Evolutionary conservation across 2,797 vertebrate genomes (phyloP).

Genomic region (Sebastes cheni): DNA sequence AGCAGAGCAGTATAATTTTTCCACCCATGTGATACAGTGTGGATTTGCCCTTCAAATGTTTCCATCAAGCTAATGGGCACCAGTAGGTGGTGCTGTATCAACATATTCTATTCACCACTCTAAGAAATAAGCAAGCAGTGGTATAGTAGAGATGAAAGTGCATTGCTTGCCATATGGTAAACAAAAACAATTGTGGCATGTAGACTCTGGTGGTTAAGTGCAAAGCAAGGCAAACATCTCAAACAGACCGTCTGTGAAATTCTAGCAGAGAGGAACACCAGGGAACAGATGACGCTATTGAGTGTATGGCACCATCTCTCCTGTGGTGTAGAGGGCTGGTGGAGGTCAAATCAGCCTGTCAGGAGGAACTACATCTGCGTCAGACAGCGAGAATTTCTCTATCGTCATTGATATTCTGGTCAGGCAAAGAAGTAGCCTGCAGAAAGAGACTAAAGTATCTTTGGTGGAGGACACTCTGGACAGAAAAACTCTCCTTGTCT

Average conservation of each 20-base stretch:
- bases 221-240: constrained; percentile 14
- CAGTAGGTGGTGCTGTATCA: constrained; percentile 66
- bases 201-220: neutral
- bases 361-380: constrained; percentile 38
- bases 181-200: neutral
- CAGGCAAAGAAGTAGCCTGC: constrained; percentile 63
- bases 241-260: constrained; percentile 1
- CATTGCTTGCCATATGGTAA: neutral
- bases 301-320: constrained; percentile 26
- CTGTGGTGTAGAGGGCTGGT: constrained; percentile 34
- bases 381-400: constrained; percentile 44
- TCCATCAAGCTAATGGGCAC: neutral
- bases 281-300: constrained; percentile 2
- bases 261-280: constrained; percentile 12
- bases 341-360: constrained; percentile 62
- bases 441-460: constrained; percentile 50
- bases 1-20: neutral
- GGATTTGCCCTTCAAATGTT: neutral
- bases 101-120: constrained; percentile 1
- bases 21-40: neutral
- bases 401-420: constrained; percentile 72
- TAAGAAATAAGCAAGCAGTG: neutral
- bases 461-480: constrained; percentile 51
- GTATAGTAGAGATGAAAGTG: neutral
- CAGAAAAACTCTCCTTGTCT: constrained; percentile 6